These are phyloP conservation scores for Polyommatus icarus DNA, from an alignment of 2,888 invertebrate genomes.

Conservation along the genomic window DNA sequence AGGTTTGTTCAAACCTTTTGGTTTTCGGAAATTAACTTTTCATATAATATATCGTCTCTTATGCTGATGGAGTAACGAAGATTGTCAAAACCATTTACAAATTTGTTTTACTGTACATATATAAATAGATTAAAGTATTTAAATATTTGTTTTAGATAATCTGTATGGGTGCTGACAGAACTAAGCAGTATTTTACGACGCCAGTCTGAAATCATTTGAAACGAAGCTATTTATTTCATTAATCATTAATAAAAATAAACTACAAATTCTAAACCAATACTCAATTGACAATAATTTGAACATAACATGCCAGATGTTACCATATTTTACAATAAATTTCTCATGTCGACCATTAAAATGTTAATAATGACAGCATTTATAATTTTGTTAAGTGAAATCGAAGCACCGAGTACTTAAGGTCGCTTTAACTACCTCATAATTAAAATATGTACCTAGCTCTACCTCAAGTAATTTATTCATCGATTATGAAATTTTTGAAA, in stretches of 20 bases:
- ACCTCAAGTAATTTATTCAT: conserved; percentile 36
- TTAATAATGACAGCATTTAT: conserved; percentile 61
- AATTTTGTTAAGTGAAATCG: conserved; percentile 41
- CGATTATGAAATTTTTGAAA: conserved; percentile 12
- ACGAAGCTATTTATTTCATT: conserved; percentile 62
- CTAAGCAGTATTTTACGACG: conserved; percentile 52
- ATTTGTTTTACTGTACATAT: background rate
- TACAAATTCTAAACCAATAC: conserved; percentile 19
- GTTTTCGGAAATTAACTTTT: background rate
- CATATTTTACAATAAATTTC: conserved; percentile 15
- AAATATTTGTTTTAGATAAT: conserved; percentile 43
- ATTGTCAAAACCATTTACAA: background rate
- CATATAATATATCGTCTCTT: too few species aligned
- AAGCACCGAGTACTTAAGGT: conserved; percentile 65
- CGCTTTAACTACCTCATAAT: conserved; percentile 37
- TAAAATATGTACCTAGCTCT: conserved; percentile 33
- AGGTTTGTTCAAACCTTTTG: too few species aligned
- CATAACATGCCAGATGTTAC: conserved; percentile 33
- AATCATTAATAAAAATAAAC: conserved; percentile 62
- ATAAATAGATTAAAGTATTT: background rate
- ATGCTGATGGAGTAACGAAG: too few species aligned
- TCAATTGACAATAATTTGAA: too few species aligned
- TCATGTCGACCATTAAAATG: conserved; percentile 27
- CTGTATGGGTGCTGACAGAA: conserved; percentile 61
- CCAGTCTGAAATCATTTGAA: conserved; percentile 40